phyloP scores from a whole-genome alignment of 1,140 invertebrate species.

The Liolophura sinensis region DNA sequence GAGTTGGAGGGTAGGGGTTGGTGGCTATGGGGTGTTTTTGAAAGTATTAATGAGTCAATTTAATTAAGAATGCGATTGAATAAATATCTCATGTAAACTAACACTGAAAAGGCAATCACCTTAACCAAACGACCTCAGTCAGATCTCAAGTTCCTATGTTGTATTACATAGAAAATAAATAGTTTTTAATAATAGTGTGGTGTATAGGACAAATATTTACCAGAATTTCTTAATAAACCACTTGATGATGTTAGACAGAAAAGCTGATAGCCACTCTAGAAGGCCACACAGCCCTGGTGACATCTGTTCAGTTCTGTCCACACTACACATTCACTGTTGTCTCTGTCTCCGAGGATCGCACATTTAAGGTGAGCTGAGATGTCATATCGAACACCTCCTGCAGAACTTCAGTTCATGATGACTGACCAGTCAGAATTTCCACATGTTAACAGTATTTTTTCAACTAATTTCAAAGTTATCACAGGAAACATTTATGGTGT shows the following conservation, averaged over 20 bases:
- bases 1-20: not conserved
- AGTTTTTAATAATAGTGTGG: not conserved
- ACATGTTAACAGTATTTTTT: not conserved
- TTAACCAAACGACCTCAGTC: not conserved
- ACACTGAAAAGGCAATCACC: not conserved
- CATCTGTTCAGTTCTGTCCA: constrained; percentile 49
- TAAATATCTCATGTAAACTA: not conserved
- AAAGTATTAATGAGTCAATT: too few species aligned
- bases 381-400: not conserved
- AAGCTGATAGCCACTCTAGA: constrained; percentile 33
- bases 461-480: not conserved
- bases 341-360: constrained; percentile 50
- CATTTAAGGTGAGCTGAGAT: constrained; percentile 41
- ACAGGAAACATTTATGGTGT: not conserved
- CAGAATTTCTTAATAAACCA: not conserved
- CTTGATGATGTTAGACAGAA: constrained; percentile 9
- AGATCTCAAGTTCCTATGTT: not conserved
- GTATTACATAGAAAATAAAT: not conserved
- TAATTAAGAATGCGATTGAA: too few species aligned
- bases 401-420: not conserved
- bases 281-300: constrained; percentile 43
- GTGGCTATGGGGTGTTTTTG: too few species aligned
- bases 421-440: not conserved
- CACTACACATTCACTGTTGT: constrained; percentile 51
- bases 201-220: not conserved